Percentiles rank a stretch among this genome's conserved stretches.
Evolutionary conservation across 2,888 invertebrate genomes (phyloP).

Genomic region (Dynastes maya): DNA sequence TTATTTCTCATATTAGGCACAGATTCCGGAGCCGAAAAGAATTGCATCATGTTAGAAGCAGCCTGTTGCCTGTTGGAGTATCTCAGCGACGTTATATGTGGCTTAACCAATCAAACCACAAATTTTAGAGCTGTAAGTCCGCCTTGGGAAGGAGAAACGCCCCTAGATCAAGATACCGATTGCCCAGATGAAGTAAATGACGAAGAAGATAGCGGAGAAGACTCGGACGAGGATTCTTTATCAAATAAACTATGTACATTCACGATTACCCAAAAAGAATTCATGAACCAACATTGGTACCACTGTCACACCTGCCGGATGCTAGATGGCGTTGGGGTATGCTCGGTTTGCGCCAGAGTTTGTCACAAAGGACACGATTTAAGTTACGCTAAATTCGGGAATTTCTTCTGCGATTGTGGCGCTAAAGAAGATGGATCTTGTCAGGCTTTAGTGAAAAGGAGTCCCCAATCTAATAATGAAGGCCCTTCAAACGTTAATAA

Average conservation of each 20-base stretch:
- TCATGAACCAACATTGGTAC: conserved; percentile 99
- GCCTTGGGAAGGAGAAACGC: conserved; percentile 87
- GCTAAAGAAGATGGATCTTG: conserved; percentile 92
- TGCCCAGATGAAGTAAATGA: conserved; percentile 91
- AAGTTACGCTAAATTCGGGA: conserved; percentile 97
- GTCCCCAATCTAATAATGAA: conserved; percentile 71
- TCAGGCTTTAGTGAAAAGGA: conserved; percentile 78
- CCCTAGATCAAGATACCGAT: conserved; percentile 85
- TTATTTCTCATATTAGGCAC: conserved; percentile 64
- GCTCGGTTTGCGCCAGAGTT: conserved; percentile 96
- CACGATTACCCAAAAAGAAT: conserved; percentile 96
- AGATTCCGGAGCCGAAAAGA: conserved; percentile 67
- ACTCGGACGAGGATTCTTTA: conserved; percentile 93
- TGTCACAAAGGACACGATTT: conserved; percentile 98
- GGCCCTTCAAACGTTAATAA: conserved; percentile 50
- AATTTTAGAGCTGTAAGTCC: conserved; percentile 75
- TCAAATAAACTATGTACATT: conserved; percentile 96
- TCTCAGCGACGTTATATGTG: conserved; percentile 82
- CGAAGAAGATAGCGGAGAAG: conserved; percentile 95
- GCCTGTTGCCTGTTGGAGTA: conserved; percentile 90
- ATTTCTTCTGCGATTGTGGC: conserved; percentile 99
- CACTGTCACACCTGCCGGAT: conserved; percentile 99
- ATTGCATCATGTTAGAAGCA: conserved; percentile 78
- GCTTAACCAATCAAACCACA: conserved; percentile 66
- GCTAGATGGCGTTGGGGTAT: conserved; percentile 98